Evolutionary conservation across 2,888 invertebrate genomes (phyloP).

Genomic region (Lagria hirta): DNA sequence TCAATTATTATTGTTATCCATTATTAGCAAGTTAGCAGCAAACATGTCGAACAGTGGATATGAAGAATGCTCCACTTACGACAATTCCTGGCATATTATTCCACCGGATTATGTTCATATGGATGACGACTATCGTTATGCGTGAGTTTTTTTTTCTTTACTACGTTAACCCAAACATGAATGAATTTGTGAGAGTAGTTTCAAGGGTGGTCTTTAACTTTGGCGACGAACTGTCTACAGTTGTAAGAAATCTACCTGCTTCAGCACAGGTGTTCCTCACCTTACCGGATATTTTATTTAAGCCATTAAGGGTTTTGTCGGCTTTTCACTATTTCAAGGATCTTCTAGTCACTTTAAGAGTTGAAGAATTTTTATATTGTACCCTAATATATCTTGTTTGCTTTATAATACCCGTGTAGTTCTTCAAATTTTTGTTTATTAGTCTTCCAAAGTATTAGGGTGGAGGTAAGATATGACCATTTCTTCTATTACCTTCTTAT

Average conservation of each 20-base stretch:
- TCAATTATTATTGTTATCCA: slow-evolving; percentile 8
- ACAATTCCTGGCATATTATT: slow-evolving; percentile 69
- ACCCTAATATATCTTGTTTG: slow-evolving; percentile 17
- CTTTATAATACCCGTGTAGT: background rate
- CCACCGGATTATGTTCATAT: slow-evolving; percentile 69
- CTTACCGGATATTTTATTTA: slow-evolving; percentile 19
- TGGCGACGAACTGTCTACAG: slow-evolving; percentile 43
- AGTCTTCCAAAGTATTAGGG: no score
- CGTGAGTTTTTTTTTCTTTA: slow-evolving; percentile 54
- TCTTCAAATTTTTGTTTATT: background rate
- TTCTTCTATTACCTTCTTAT: no score
- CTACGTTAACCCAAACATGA: slow-evolving; percentile 23
- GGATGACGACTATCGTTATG: slow-evolving; percentile 71
- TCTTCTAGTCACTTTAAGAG: slow-evolving; percentile 8
- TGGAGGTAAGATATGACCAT: no score
- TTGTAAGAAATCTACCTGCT: slow-evolving; percentile 29
- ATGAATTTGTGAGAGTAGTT: no score
- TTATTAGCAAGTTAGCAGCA: slow-evolving; percentile 16
- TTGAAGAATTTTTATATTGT: slow-evolving; percentile 20
- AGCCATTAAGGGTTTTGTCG: slow-evolving; percentile 23
- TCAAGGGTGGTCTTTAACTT: slow-evolving; percentile 43
- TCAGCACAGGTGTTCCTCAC: slow-evolving; percentile 41
- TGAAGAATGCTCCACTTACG: slow-evolving; percentile 60
- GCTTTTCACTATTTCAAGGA: slow-evolving; percentile 15
- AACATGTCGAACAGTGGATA: slow-evolving; percentile 64